Evolutionary conservation across 2,113 vertebrate genomes (phyloP).

Genomic region (Orientallactaga bullata): DNA sequence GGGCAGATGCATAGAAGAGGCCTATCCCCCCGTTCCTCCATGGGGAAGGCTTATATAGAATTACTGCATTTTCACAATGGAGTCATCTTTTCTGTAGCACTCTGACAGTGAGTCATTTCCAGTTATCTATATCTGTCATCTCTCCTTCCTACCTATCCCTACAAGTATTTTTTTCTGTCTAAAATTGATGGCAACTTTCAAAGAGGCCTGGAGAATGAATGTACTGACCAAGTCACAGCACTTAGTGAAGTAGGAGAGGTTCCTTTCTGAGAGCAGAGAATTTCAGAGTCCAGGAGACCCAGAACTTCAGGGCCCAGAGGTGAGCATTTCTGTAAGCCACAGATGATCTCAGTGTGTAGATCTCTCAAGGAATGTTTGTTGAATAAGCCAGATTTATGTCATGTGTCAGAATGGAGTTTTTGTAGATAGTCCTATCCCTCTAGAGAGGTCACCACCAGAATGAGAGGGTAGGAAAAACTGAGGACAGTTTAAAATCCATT

Average conservation of each 20-base stretch:
- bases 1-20: neutral
- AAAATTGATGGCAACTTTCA: neutral
- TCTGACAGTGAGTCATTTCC: constrained; percentile 65
- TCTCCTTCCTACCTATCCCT: neutral
- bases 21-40: neutral
- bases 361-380: neutral
- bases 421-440: neutral
- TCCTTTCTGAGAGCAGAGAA: constrained; percentile 61
- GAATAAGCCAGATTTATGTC: neutral
- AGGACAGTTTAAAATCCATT: neutral
- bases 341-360: neutral
- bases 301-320: neutral
- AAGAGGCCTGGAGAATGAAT: neutral
- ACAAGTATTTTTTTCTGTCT: constrained; percentile 17
- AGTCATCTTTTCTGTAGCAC: constrained; percentile 67
- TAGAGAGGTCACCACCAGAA: neutral
- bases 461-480: neutral
- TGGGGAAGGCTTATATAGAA: neutral
- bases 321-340: neutral
- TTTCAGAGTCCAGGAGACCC: neutral
- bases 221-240: neutral
- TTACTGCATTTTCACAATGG: neutral
- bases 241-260: neutral
- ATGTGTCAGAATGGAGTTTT: neutral
- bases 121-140: constrained; percentile 44